Base-by-base conservation (phyloP, 2,888 invertebrate species). In the Apodemia hepburni region DNA sequence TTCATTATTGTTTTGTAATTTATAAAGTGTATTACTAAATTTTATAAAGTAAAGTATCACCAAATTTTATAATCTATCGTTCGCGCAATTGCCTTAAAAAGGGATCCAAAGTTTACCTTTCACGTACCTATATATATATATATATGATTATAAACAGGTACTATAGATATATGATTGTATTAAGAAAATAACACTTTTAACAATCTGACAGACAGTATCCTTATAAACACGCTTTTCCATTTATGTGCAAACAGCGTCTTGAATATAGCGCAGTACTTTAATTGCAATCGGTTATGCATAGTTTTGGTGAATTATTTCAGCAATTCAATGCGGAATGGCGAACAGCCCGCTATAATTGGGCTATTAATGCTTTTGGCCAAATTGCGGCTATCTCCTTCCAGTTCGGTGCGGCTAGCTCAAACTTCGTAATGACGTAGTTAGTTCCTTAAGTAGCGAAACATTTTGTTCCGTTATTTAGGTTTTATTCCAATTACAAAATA, bases 321-420 rank as follows among this genome's bases (percentile, higher is more conserved):
- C 54, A 54, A 54, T 54, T 54, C 54, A 54, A 54, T 54, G 54
- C 54, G 27, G 54, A 54, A 27, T 27, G 18, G 18, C 22, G 54
- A 54, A 54, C 54, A 54, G 27, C 22, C 54, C 27, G 54, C 27
- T 54, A 27, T 54, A 54, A 54, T 54, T 54, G 54, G 54, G 54
- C 54, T 54, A 54, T 54, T 54, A 54, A 27, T 27, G 54, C 54
- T 54, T 54, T 54, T 54, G 54, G 54, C 54, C 54, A 54, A 54
- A 54, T 54, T 54, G 54, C 54, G 54, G 54, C 27, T 54, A 54
- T 54, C 54, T 54, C 54, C 54, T 54, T 54, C 22, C 15, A 54
- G 54, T 42, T 42, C 15, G 15, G 6, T 54, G 15, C 54, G 54
- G 54, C 54, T 5, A 54, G 54, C 54, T 54, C 54, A 54, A 54